These are phyloP conservation scores for Pseudochaenichthys georgianus DNA, from an alignment of 2,797 vertebrate species.

Conservation along the genomic window DNA sequence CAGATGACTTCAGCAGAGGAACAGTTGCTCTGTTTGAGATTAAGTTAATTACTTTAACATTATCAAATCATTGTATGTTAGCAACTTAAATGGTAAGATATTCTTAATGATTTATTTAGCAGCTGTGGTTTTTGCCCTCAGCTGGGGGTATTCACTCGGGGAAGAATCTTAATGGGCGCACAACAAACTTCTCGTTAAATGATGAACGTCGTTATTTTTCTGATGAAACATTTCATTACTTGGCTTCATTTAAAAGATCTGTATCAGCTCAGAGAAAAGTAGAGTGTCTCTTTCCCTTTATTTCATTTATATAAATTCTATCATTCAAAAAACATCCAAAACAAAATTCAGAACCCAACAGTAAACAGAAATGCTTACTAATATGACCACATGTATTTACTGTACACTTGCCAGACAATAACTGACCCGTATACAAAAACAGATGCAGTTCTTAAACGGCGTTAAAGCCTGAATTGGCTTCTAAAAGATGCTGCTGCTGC, in stretches of 20 bases:
- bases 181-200: constrained; percentile 1
- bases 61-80: neutral
- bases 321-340: no score
- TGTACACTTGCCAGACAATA: no score
- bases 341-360: no score
- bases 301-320: neutral
- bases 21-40: neutral
- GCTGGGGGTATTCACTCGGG: neutral
- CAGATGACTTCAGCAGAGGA: neutral
- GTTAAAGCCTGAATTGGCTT: no score
- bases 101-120: constrained; percentile 1
- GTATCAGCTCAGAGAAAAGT: no score
- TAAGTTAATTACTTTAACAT: neutral
- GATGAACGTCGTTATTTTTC: neutral
- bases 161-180: neutral
- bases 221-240: neutral
- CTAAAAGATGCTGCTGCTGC: no score
- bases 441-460: no score
- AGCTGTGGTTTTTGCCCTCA: neutral
- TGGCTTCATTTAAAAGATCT: neutral
- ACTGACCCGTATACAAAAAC: no score
- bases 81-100: neutral
- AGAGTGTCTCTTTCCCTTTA: no score
- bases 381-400: no score
- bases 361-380: no score